A percentile compares a stretch with the other conserved stretches of the same genome.
Evolutionary conservation across 2,797 vertebrate genomes (phyloP).

Genomic region (Halcyon chelicuti): DNA sequence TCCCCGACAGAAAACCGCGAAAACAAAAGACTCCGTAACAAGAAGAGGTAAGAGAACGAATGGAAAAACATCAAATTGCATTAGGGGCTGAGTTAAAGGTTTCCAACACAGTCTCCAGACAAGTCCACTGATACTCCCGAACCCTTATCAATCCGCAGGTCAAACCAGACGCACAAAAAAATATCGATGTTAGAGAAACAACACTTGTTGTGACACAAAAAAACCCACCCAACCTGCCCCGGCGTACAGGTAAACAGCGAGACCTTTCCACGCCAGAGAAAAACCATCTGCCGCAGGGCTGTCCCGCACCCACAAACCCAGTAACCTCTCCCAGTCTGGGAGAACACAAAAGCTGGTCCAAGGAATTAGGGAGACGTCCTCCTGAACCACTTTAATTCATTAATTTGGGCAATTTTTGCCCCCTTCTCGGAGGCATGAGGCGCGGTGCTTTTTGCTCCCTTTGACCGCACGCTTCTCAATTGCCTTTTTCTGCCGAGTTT

Average conservation of each 20-base stretch:
- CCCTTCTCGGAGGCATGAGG: slow-evolving; percentile 3
- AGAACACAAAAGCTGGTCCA: not conserved
- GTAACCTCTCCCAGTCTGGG: not conserved
- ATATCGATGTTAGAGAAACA: not conserved
- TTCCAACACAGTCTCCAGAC: not conserved
- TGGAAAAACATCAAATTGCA: not conserved
- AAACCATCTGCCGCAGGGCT: not conserved
- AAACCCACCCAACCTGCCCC: not conserved
- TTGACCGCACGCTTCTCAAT: slow-evolving; percentile 31
- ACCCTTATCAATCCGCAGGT: not conserved
- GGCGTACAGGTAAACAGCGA: not conserved
- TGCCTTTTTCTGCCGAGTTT: slow-evolving; percentile 61
- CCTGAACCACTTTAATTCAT: slow-evolving; percentile 1
- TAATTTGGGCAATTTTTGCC: not conserved
- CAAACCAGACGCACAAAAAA: not conserved
- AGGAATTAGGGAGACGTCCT: slow-evolving; percentile 11
- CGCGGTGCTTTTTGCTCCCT: not conserved
- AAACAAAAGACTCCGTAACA: not conserved
- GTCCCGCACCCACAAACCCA: not conserved
- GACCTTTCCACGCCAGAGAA: not conserved
- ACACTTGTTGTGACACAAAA: not conserved
- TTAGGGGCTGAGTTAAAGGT: slow-evolving; percentile 4
- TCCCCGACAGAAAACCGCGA: not conserved
- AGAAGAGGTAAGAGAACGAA: not conserved
- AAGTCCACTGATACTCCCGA: not conserved